A percentile compares a stretch with the other conserved stretches of the same genome.
phyloP scores from a whole-genome alignment of 2,113 vertebrate species.

The Ivindomyrus marchei region DNA sequence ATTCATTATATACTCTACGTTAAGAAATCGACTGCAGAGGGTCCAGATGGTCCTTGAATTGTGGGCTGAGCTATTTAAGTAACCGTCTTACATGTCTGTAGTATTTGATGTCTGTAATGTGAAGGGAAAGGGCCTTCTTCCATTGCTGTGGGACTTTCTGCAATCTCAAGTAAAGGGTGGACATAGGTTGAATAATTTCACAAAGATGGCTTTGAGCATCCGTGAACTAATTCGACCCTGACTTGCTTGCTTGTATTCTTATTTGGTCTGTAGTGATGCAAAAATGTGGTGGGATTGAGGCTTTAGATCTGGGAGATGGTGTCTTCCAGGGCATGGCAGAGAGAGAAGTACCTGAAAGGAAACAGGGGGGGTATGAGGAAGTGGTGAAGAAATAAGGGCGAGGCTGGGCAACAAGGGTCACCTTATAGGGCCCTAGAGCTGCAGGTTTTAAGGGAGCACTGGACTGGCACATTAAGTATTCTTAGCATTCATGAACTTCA shows the following conservation, averaged over 20 bases:
- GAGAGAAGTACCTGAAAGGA: background rate
- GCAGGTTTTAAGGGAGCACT: background rate
- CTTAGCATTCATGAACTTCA: background rate
- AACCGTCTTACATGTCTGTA: background rate
- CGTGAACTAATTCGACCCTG: background rate
- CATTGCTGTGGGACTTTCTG: background rate
- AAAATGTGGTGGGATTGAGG: background rate
- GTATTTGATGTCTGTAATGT: background rate
- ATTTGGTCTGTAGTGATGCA: background rate
- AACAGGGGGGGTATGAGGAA: background rate
- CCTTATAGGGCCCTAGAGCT: background rate
- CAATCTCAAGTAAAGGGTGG: background rate
- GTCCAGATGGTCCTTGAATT: background rate
- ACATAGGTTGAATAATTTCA: background rate
- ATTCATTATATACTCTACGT: background rate
- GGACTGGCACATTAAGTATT: background rate
- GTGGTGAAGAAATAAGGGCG: background rate
- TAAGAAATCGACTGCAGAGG: background rate
- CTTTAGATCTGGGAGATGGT: background rate
- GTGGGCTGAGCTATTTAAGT: background rate
- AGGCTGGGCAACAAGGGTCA: background rate
- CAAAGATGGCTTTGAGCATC: background rate
- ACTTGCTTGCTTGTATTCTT: background rate
- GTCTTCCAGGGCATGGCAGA: background rate
- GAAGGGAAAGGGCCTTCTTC: background rate